Evolutionary conservation across 1,140 invertebrate species (phyloP).

Genomic region (Anthonomus grandis): DNA sequence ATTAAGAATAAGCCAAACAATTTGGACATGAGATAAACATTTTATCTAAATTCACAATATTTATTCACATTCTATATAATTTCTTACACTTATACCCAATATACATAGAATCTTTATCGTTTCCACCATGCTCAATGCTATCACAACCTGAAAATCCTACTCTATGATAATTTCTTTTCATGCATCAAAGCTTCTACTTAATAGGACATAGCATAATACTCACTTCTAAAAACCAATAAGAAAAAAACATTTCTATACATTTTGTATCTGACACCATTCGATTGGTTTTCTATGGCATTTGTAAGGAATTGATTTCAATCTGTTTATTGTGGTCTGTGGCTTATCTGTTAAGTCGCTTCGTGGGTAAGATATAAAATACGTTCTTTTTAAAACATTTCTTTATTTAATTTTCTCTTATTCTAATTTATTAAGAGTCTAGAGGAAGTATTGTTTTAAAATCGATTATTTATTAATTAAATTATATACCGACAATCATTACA

Average conservation of each 20-base stretch:
- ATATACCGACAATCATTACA: no score
- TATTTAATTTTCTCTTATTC: no score
- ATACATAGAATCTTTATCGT: neutral
- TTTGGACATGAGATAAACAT: no score
- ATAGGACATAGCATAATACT: slow-evolving; percentile 18
- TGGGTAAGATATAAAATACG: no score
- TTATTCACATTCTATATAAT: neutral
- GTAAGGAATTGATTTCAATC: slow-evolving; percentile 20
- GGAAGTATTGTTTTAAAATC: no score
- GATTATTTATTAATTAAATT: no score
- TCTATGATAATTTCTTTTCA: slow-evolving; percentile 20
- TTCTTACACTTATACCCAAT: slow-evolving; percentile 2
- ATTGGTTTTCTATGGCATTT: slow-evolving; percentile 25
- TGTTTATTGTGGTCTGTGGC: slow-evolving; percentile 12
- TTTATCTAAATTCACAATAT: no score
- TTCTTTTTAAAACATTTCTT: no score
- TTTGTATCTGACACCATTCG: slow-evolving; percentile 21
- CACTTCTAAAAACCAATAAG: slow-evolving; percentile 16
- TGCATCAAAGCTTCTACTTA: slow-evolving; percentile 18
- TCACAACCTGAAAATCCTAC: neutral
- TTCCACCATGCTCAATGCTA: slow-evolving; percentile 7
- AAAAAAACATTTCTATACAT: slow-evolving; percentile 20
- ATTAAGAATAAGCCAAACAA: no score
- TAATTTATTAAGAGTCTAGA: no score
- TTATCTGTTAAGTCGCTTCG: slow-evolving; percentile 12